Evolutionary conservation across 92 coral and sea anemone species (phyloP).

Genomic region (Micromussa lordhowensis): DNA sequence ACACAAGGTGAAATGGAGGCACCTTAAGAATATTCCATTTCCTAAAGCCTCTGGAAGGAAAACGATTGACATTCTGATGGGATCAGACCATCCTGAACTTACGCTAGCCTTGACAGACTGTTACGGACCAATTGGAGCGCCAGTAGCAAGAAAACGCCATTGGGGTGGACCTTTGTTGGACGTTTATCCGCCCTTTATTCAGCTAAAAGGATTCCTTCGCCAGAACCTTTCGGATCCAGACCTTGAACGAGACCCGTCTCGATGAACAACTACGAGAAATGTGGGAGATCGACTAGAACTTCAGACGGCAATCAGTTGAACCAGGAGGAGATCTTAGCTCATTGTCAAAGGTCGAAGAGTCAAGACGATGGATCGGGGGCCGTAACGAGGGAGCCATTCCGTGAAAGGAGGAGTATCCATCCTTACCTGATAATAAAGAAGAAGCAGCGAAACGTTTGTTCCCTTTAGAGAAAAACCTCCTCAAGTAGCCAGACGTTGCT

Average conservation of each 20-base stretch:
- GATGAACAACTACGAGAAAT: no score
- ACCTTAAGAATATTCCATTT: slow-evolving; percentile 43
- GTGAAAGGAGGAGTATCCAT: slow-evolving; percentile 46
- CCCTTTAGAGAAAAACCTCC: slow-evolving; percentile 23
- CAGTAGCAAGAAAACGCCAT: slow-evolving; percentile 35
- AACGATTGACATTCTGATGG: slow-evolving; percentile 49
- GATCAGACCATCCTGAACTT: slow-evolving; percentile 62
- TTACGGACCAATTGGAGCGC: not conserved
- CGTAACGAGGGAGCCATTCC: slow-evolving; percentile 51
- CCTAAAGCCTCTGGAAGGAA: slow-evolving; percentile 57
- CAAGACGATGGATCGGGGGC: slow-evolving; percentile 12
- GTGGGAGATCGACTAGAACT: slow-evolving; percentile 29
- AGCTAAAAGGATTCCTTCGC: slow-evolving; percentile 7
- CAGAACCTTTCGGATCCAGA: slow-evolving; percentile 26
- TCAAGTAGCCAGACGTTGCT: slow-evolving; percentile 41
- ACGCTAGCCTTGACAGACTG: slow-evolving; percentile 29
- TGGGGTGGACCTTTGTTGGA: slow-evolving; percentile 64
- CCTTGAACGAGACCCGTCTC: no score
- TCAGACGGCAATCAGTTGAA: not conserved
- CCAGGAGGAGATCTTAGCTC: slow-evolving; percentile 24
- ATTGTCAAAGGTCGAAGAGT: slow-evolving; percentile 19
- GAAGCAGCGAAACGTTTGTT: slow-evolving; percentile 17
- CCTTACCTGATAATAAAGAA: slow-evolving; percentile 1
- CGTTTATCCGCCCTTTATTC: slow-evolving; percentile 26
- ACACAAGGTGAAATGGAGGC: slow-evolving; percentile 47